Evolutionary conservation across 2,888 invertebrate genomes (phyloP), one percentile per base, ranked within the genome.

Genomic region (Perizoma flavofasciatum): DNA sequence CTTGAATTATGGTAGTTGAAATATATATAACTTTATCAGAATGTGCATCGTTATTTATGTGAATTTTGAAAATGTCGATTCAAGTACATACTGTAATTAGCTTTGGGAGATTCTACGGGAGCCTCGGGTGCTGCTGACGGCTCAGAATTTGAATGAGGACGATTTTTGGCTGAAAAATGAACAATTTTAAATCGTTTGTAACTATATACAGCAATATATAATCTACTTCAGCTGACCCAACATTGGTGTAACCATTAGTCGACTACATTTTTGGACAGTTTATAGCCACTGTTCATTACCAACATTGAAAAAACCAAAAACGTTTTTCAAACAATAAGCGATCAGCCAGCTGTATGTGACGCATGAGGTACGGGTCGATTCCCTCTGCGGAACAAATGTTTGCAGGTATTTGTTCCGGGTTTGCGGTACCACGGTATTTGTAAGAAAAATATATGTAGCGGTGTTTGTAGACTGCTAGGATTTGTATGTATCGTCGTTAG

Each of bases 41-140:
- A 22, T 22, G 22, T 22, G 22, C 22, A 22, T 22, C 22, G 22
- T 22, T 22, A 22, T 22, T 22, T 22, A 2, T 2, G 8, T 44
- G 2, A 58, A 49, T 60, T 49, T 57, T 35, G 56, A 50, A 53
- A 55, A 53, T 46, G 46, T 39, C 33, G 8, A 10, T 22, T 45
- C 40, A 6, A 49, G 55, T 55, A 82, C 88, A 83, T 76, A 89
- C 90, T 88, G 76, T 76, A 86, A 67, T 71, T 85, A 55, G 86
- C 81, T 72, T 90, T 91, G 55, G 79, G 81, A 33, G 86, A 80
- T 35, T 89, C 90, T 10, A 79, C 77, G 22, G 81, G 76, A 33
- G 74, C 72, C 39, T 85, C 83, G 5, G 79, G 74, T 6, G 76
- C 72, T 43, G 78, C 69, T 5, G 82, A 71, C 0, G 81, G 66